phyloP scores from a whole-genome alignment of 2,888 invertebrate species.

The Clunio marinus region DNA sequence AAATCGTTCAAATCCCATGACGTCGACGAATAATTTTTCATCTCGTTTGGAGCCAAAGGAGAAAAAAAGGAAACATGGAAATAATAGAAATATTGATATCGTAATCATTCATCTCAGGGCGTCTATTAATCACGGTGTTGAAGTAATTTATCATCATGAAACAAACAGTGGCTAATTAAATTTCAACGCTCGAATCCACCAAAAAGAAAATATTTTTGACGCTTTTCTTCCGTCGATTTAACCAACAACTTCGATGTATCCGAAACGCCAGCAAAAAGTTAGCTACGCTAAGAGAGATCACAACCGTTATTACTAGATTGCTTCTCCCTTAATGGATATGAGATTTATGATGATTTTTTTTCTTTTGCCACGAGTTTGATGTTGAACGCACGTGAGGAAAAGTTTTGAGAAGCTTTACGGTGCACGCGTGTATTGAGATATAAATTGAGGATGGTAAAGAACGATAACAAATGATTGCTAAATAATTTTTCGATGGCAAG shows the following conservation, averaged over 20 bases:
- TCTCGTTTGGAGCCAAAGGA: neutral
- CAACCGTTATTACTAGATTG: too few species aligned
- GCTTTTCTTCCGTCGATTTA: neutral
- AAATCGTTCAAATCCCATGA: neutral
- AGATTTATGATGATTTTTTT: neutral
- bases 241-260: neutral
- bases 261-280: too few species aligned
- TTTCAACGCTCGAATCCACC: neutral
- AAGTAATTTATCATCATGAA: neutral
- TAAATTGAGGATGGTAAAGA: neutral
- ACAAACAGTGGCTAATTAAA: neutral
- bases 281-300: too few species aligned
- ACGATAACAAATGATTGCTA: too few species aligned
- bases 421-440: neutral
- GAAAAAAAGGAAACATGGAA: neutral
- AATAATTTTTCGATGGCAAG: too few species aligned
- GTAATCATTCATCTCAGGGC: constrained; percentile 5
- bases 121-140: constrained; percentile 6
- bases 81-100: constrained; percentile 6
- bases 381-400: neutral
- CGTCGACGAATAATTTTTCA: constrained; percentile 1
- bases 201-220: neutral
- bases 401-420: neutral
- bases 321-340: neutral
- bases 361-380: neutral